phyloP scores from a whole-genome alignment of 2,888 invertebrate genomes.

The Plagodis dolabraria region DNA sequence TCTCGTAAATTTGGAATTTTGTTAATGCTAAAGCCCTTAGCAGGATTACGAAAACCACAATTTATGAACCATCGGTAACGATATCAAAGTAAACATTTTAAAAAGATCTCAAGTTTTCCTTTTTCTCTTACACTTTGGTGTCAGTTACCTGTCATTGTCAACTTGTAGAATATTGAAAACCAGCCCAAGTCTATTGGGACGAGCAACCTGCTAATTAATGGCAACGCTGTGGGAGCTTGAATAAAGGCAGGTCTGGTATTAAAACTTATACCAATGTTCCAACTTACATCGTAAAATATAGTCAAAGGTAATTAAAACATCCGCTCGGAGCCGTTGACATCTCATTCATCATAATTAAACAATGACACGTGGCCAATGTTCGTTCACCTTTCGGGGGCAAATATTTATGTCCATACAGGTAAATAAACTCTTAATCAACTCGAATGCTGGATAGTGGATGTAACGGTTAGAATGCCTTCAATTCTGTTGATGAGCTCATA shows the following conservation, averaged over 20 bases:
- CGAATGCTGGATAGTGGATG: no score
- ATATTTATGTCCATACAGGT: no score
- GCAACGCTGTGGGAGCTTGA: conserved; percentile 16
- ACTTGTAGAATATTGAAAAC: conserved; percentile 10
- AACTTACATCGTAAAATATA: conserved; percentile 23
- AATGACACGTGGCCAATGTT: neutral
- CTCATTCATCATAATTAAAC: conserved; percentile 3
- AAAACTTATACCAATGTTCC: conserved; percentile 24
- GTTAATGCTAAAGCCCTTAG: no score
- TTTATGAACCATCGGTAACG: no score
- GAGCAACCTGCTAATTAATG: conserved; percentile 24
- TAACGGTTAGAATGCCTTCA: no score
- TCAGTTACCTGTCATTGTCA: neutral
- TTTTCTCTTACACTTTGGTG: neutral
- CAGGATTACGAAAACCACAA: no score
- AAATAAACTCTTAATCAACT: no score
- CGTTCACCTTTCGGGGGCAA: neutral
- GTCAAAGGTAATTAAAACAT: conserved; percentile 14
- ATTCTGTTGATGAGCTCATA: no score
- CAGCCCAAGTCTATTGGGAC: conserved; percentile 11
- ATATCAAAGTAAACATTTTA: no score
- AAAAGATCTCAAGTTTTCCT: no score
- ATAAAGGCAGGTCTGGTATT: conserved; percentile 21
- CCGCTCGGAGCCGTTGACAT: conserved; percentile 13
- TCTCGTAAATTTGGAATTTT: no score